A percentile compares a stretch with the other conserved stretches of the same genome.
phyloP scores from a whole-genome alignment of 2,888 invertebrate species.

The Archips crataeganus region DNA sequence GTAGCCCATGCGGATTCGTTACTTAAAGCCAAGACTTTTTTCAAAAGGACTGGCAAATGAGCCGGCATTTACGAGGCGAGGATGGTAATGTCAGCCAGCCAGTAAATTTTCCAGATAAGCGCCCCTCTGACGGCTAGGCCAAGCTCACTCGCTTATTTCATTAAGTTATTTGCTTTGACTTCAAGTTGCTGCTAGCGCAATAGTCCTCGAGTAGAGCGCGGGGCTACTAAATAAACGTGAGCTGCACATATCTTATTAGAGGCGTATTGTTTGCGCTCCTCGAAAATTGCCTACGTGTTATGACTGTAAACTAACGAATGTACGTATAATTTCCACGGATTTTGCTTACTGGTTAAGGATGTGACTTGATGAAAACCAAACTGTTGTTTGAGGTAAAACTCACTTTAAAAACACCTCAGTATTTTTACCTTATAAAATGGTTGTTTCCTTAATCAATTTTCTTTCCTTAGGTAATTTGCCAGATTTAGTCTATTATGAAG shows the following conservation, averaged over 20 bases:
- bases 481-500: slow-evolving; percentile 20
- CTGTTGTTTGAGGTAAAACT: neutral
- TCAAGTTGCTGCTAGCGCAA: slow-evolving; percentile 63
- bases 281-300: slow-evolving; percentile 14
- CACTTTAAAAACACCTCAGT: neutral
- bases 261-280: slow-evolving; percentile 14
- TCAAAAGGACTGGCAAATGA: slow-evolving; percentile 79
- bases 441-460: neutral
- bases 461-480: slow-evolving; percentile 1
- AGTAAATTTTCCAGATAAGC: slow-evolving; percentile 83
- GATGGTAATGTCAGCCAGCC: slow-evolving; percentile 80
- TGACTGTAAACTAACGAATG: slow-evolving; percentile 1
- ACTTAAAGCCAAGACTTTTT: slow-evolving; percentile 67
- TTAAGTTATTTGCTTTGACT: slow-evolving; percentile 78
- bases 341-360: slow-evolving; percentile 4
- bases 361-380: neutral
- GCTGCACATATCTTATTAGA: slow-evolving; percentile 25
- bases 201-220: slow-evolving; percentile 48
- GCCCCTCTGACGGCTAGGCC: slow-evolving; percentile 71
- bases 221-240: slow-evolving; percentile 32
- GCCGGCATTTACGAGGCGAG: slow-evolving; percentile 74
- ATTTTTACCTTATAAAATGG: neutral
- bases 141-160: slow-evolving; percentile 74
- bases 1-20: slow-evolving; percentile 42
- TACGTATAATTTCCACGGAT: neutral